Evolutionary conservation across 1,140 invertebrate species (phyloP).

Genomic region (Drosophila arizonae): DNA sequence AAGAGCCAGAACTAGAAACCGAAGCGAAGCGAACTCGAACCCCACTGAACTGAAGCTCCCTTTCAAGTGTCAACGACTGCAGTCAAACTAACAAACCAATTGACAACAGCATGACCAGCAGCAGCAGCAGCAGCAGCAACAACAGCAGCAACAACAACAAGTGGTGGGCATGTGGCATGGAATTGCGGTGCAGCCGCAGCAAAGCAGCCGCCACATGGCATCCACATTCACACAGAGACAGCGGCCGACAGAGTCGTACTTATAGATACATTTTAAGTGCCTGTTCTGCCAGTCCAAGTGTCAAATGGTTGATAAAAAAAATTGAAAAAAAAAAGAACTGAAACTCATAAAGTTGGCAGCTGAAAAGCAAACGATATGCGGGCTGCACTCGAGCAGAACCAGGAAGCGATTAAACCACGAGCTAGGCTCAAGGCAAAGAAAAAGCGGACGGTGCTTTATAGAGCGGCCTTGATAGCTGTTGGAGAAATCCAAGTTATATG

Average conservation of each 20-base stretch:
- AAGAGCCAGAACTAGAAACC: slow-evolving; percentile 34
- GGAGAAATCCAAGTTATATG: neutral
- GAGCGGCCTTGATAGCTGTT: slow-evolving; percentile 23
- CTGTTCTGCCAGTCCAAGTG: slow-evolving; percentile 60
- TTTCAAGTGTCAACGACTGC: slow-evolving; percentile 75
- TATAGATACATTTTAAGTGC: slow-evolving; percentile 57
- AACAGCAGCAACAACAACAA: slow-evolving; percentile 30
- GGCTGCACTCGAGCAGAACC: neutral
- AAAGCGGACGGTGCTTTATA: slow-evolving; percentile 16
- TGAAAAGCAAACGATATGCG: slow-evolving; percentile 1
- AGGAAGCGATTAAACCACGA: slow-evolving; percentile 26
- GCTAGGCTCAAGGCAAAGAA: slow-evolving; percentile 7
- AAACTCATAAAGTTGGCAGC: slow-evolving; percentile 48
- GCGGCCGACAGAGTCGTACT: slow-evolving; percentile 1
- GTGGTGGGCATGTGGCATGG: slow-evolving; percentile 43
- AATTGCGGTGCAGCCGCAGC: slow-evolving; percentile 27
- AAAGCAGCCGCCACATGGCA: slow-evolving; percentile 48
- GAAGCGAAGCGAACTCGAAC: slow-evolving; percentile 12
- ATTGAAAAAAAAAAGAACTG: slow-evolving; percentile 33
- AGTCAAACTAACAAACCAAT: slow-evolving; percentile 71
- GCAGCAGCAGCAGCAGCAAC: slow-evolving; percentile 27
- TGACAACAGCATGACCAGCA: slow-evolving; percentile 52
- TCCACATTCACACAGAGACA: slow-evolving; percentile 28
- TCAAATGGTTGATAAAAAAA: slow-evolving; percentile 62
- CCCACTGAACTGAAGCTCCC: slow-evolving; percentile 38